Percentiles rank a stretch among this genome's conserved stretches.
Conservation (phyloP, 1,140 invertebrate genomes). For the Trichonephila clavata region DNA sequence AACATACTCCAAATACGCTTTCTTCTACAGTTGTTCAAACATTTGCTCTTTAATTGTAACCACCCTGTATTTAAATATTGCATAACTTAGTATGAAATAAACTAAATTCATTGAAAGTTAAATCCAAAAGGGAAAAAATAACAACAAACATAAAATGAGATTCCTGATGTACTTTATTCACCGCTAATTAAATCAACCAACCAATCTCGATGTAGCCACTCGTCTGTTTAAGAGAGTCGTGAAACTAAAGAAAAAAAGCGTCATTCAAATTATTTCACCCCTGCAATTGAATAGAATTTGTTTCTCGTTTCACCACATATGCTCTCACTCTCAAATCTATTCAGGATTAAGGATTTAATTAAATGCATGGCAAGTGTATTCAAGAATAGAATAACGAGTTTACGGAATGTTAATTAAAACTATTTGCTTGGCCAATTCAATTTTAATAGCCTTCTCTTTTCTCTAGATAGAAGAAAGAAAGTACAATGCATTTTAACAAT, state of each 20-base stretch:
- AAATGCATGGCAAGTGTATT: neutral
- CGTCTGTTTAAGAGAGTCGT: neutral
- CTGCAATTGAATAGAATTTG: neutral
- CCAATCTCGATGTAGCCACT: neutral
- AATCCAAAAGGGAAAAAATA: too few species aligned
- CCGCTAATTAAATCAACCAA: neutral
- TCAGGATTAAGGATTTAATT: constrained; percentile 27
- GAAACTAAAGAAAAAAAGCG: neutral
- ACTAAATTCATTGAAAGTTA: too few species aligned
- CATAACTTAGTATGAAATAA: too few species aligned
- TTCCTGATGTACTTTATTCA: neutral
- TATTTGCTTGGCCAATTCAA: neutral
- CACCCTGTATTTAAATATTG: too few species aligned
- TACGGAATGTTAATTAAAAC: constrained; percentile 11
- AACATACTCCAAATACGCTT: too few species aligned
- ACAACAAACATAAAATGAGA: too few species aligned
- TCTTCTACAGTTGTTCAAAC: too few species aligned
- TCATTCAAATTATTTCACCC: neutral
- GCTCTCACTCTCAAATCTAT: neutral
- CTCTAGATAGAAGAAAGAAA: neutral
- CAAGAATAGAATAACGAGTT: constrained; percentile 14
- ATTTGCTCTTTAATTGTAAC: too few species aligned
- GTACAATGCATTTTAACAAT: neutral
- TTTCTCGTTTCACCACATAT: neutral
- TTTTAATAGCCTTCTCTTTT: neutral